Evolutionary conservation across 2,797 vertebrate genomes (phyloP).

Genomic region (Anomalospiza imberbis): DNA sequence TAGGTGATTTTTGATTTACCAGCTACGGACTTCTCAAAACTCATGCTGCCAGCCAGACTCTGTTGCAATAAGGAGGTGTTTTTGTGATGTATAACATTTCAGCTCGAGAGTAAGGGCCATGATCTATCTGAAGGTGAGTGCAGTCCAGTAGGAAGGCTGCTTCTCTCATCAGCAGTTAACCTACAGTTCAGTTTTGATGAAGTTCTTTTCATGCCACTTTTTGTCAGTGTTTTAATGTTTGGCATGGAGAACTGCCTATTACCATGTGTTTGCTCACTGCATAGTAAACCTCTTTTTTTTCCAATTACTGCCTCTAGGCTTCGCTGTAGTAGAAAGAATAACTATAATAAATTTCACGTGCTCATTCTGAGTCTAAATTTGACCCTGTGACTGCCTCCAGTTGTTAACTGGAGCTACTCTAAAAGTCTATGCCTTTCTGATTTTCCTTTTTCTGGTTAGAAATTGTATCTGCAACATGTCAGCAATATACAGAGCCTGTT

Average conservation of each 20-base stretch:
- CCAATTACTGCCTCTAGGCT: not conserved
- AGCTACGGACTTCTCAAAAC: not conserved
- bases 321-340: conserved; percentile 13
- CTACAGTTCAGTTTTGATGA: not conserved
- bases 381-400: not conserved
- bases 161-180: not conserved
- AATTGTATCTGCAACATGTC: not conserved
- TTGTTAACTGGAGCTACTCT: not conserved
- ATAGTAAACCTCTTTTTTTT: not conserved
- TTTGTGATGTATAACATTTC: not conserved
- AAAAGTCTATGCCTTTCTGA: not conserved
- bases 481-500: not conserved
- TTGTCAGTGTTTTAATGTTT: not conserved
- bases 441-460: not conserved
- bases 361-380: conserved; percentile 20
- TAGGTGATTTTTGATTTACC: not conserved
- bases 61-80: not conserved
- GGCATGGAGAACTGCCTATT: not conserved
- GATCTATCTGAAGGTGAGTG: not conserved
- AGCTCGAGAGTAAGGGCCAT: not conserved
- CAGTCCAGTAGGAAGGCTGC: not conserved
- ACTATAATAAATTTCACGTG: not conserved
- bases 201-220: not conserved
- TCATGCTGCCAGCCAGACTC: not conserved
- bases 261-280: not conserved